Evolutionary conservation across 2,113 vertebrate species (phyloP).

Genomic region (Seriola aureovittata): DNA sequence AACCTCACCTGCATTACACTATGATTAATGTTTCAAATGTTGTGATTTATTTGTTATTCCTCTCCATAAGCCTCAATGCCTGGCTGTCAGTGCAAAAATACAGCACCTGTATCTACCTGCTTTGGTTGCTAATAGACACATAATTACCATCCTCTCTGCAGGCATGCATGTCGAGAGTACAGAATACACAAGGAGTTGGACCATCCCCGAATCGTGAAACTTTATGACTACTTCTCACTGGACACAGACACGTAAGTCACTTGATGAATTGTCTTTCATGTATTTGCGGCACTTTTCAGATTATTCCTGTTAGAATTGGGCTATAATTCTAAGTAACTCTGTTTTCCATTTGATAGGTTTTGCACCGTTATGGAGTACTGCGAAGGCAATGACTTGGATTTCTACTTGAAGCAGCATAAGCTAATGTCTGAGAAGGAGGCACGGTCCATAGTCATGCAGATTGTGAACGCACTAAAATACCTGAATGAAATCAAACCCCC

Average conservation of each 20-base stretch:
- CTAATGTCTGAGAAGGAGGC: slow-evolving; percentile 99
- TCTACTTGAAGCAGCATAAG: slow-evolving; percentile 99
- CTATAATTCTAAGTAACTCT: neutral
- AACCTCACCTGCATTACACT: neutral
- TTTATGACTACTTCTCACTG: slow-evolving; percentile 99
- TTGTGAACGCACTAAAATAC: slow-evolving; percentile 98
- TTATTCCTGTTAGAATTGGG: neutral
- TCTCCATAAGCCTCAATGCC: slow-evolving; percentile 30
- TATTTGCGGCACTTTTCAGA: neutral
- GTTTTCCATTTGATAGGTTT: slow-evolving; percentile 85
- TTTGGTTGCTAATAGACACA: slow-evolving; percentile 44
- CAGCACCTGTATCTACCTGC: slow-evolving; percentile 35
- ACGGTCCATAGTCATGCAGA: slow-evolving; percentile 99
- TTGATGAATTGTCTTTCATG: neutral
- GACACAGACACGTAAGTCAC: slow-evolving; percentile 98
- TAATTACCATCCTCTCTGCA: slow-evolving; percentile 69
- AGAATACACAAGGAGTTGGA: slow-evolving; percentile 99
- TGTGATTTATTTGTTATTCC: slow-evolving; percentile 49
- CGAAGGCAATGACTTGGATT: slow-evolving; percentile 99
- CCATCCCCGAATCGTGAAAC: slow-evolving; percentile 98
- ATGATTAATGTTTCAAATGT: neutral
- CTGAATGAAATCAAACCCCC: slow-evolving; percentile 99
- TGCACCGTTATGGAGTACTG: slow-evolving; percentile 99
- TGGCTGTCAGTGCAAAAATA: slow-evolving; percentile 38
- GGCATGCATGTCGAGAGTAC: slow-evolving; percentile 99